These are phyloP conservation scores for Choloepus didactylus DNA, from an alignment of 2,797 vertebrate genomes.

Conservation along the genomic window DNA sequence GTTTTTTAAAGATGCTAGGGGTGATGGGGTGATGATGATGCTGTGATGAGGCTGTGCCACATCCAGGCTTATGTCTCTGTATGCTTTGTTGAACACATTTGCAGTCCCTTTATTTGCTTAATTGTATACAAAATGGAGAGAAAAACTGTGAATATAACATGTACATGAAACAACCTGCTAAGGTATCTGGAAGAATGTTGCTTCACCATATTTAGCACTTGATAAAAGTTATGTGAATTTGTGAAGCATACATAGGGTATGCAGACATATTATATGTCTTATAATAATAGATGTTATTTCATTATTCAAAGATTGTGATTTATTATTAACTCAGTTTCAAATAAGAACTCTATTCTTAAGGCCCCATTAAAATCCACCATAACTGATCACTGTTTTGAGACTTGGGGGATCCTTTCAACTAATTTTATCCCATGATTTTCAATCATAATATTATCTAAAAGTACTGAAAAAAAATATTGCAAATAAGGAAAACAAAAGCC, in stretches of 20 bases:
- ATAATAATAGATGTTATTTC: background rate
- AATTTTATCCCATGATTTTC: background rate
- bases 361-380: background rate
- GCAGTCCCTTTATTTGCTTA: background rate
- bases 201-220: background rate
- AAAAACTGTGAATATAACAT: background rate
- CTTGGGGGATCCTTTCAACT: background rate
- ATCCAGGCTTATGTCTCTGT: background rate
- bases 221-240: background rate
- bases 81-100: background rate
- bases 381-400: background rate
- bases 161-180: background rate
- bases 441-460: conserved; percentile 17
- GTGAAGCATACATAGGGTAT: background rate
- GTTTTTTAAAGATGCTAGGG: background rate
- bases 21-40: background rate
- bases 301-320: background rate
- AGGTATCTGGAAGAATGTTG: background rate
- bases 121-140: background rate
- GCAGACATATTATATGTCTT: background rate
- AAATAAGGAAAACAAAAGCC: conserved; percentile 69
- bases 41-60: background rate
- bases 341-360: background rate
- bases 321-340: conserved; percentile 2
- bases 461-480: background rate